Conservation (phyloP, 2,888 invertebrate species). For the Sicus ferrugineus region DNA sequence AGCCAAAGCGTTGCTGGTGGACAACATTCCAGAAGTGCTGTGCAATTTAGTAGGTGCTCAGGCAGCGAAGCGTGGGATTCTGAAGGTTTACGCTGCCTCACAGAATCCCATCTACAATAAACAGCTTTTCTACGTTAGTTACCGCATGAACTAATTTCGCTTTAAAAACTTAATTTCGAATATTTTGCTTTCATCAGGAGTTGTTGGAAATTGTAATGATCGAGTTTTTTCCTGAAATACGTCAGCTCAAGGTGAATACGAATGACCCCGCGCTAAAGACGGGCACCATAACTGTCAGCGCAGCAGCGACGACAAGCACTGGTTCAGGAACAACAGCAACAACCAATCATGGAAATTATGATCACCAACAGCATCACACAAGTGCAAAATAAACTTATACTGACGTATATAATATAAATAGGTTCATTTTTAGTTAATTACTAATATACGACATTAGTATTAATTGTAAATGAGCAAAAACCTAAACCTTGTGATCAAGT, state of each 20-base stretch:
- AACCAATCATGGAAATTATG: no score
- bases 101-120: conserved; percentile 88
- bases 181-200: conserved; percentile 67
- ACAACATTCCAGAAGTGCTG: conserved; percentile 80
- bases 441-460: no score
- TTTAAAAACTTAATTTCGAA: conserved; percentile 13
- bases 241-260: conserved; percentile 64
- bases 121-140: conserved; percentile 87
- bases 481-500: conserved; percentile 24
- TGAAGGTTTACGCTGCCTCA: conserved; percentile 85
- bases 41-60: conserved; percentile 86
- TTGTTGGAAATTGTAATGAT: conserved; percentile 73
- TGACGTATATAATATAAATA: neutral
- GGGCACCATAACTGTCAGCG: conserved; percentile 8
- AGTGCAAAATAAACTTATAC: conserved; percentile 20
- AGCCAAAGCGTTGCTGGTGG: conserved; percentile 70
- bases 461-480: no score
- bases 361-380: conserved; percentile 22
- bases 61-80: conserved; percentile 83
- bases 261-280: conserved; percentile 46
- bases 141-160: neutral
- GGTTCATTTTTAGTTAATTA: neutral
- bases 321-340: conserved; percentile 20
- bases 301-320: neutral
- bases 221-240: conserved; percentile 76